These are phyloP conservation scores for Himantopus leucocephalus DNA, from an alignment of 2,113 vertebrate species.

Conservation along the genomic window DNA sequence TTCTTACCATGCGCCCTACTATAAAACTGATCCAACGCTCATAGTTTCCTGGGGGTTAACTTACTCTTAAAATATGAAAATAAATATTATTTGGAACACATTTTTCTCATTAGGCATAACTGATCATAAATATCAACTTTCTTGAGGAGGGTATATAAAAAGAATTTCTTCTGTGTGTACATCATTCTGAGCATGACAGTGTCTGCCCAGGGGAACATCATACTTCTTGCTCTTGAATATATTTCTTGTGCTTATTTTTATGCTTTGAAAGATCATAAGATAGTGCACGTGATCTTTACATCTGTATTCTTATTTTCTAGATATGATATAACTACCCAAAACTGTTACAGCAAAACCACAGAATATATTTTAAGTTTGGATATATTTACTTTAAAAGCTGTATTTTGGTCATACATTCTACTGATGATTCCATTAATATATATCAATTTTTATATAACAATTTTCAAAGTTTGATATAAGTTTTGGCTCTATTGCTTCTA, in stretches of 20 bases:
- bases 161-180: neutral
- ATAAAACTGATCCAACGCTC: neutral
- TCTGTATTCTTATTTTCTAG: neutral
- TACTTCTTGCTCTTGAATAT: neutral
- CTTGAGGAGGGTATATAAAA: neutral
- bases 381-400: neutral
- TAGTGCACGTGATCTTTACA: too few species aligned
- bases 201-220: neutral
- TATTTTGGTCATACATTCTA: neutral
- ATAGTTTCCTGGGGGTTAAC: fast-evolving
- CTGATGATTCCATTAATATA: neutral
- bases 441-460: neutral
- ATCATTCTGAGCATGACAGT: neutral
- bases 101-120: neutral
- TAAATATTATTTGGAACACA: neutral
- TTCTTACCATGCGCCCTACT: neutral
- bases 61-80: neutral
- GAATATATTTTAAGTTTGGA: neutral
- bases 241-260: neutral
- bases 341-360: neutral
- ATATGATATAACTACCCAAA: neutral
- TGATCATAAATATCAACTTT: neutral
- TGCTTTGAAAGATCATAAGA: neutral
- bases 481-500: neutral
- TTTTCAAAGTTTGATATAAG: neutral